Percentiles rank a stretch among this genome's conserved stretches.
Evolutionary conservation across 2,888 invertebrate species (phyloP).

Genomic region (Dolichomitus sp.): DNA sequence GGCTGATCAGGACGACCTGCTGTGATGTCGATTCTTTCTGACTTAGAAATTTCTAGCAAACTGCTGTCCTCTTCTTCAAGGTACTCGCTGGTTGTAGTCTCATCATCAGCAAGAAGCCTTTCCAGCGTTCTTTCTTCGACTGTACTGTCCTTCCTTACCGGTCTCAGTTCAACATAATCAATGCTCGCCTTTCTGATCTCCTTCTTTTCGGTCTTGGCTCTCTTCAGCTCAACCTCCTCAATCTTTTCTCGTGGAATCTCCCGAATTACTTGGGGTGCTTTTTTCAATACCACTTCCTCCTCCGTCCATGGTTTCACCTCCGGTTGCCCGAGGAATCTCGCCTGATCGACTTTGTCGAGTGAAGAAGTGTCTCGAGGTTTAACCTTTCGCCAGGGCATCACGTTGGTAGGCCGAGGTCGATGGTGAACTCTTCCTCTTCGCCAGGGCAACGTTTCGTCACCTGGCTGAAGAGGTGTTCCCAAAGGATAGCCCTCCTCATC

Average conservation of each 20-base stretch:
- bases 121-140: conserved; percentile 66
- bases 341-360: conserved; percentile 76
- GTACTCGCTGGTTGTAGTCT: conserved; percentile 68
- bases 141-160: conserved; percentile 71
- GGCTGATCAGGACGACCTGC: conserved; percentile 86
- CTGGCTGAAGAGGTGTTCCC: conserved; percentile 82
- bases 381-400: conserved; percentile 79
- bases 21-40: conserved; percentile 75
- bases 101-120: conserved; percentile 69
- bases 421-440: conserved; percentile 81
- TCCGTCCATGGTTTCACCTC: conserved; percentile 83
- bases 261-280: conserved; percentile 76
- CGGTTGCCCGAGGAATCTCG: conserved; percentile 53
- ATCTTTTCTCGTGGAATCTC: conserved; percentile 78
- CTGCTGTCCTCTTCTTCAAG: conserved; percentile 76
- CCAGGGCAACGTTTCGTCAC: conserved; percentile 88
- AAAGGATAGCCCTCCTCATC: conserved; percentile 86
- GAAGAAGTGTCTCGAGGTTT: conserved; percentile 77
- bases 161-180: conserved; percentile 76
- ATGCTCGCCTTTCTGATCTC: conserved; percentile 75
- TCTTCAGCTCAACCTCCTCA: conserved; percentile 84
- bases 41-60: conserved; percentile 56
- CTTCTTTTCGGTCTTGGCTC: conserved; percentile 87
- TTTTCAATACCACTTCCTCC: conserved; percentile 83
- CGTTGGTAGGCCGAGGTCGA: conserved; percentile 72